Evolutionary conservation across 1,140 invertebrate species (phyloP).

Genomic region (Lutraria rhynchaena): DNA sequence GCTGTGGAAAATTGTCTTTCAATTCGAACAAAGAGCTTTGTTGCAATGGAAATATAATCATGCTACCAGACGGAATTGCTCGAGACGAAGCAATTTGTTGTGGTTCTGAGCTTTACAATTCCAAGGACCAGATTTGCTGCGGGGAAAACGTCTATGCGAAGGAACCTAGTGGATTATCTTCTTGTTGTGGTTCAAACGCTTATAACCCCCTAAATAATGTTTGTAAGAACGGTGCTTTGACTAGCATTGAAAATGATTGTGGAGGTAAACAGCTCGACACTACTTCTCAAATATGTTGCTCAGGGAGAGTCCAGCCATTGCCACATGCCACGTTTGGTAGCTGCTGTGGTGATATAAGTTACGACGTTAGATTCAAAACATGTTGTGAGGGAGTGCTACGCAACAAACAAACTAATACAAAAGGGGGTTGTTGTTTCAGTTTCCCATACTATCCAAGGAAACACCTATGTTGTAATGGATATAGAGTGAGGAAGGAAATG

Average conservation of each 20-base stretch:
- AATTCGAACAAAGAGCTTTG: conserved; percentile 21
- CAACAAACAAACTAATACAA: not conserved
- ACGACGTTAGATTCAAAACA: not conserved
- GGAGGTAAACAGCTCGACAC: not conserved
- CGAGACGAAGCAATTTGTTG: not conserved
- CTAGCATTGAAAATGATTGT: not conserved
- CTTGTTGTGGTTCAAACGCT: not conserved
- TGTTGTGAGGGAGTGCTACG: not conserved
- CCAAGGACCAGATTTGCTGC: conserved; percentile 17
- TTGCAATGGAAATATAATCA: not conserved
- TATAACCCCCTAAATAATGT: not conserved
- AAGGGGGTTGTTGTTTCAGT: conserved; percentile 7
- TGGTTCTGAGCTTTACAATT: not conserved
- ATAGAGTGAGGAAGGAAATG: not conserved
- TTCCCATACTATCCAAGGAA: not conserved
- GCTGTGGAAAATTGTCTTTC: not conserved
- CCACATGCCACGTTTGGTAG: too few species aligned
- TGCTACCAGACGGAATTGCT: not conserved
- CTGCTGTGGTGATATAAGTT: not conserved
- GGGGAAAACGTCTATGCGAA: not conserved
- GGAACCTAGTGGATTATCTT: not conserved
- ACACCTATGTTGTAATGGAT: conserved; percentile 32
- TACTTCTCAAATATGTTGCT: too few species aligned
- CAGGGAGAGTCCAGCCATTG: too few species aligned
- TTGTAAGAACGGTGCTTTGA: not conserved